Percentiles rank a stretch among this genome's conserved stretches.
Evolutionary conservation across 2,888 invertebrate genomes (phyloP).

Genomic region (Limnephilus auricula): DNA sequence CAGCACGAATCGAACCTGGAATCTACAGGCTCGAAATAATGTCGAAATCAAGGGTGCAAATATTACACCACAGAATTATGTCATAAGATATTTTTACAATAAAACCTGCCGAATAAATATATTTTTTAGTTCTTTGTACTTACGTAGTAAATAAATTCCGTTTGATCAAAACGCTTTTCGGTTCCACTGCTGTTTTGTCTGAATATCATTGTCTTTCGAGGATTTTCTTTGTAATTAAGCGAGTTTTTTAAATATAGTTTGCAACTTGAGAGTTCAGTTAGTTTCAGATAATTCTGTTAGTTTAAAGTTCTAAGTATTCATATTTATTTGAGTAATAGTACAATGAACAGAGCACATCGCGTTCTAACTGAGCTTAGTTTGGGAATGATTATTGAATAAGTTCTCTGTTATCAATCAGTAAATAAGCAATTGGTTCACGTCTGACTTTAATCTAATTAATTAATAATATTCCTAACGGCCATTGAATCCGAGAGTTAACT

Average conservation of each 20-base stretch:
- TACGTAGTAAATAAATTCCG: slow-evolving; percentile 56
- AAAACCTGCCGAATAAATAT: not conserved
- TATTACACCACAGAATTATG: too few species aligned
- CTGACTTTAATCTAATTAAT: not conserved
- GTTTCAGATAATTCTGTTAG: not conserved
- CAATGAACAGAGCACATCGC: not conserved
- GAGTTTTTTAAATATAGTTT: not conserved
- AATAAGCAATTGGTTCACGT: not conserved
- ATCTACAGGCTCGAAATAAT: too few species aligned
- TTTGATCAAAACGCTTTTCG: slow-evolving; percentile 52
- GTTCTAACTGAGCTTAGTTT: not conserved
- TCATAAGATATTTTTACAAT: not conserved
- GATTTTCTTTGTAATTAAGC: too few species aligned
- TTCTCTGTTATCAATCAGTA: not conserved
- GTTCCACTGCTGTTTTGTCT: slow-evolving; percentile 2
- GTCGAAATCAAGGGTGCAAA: too few species aligned
- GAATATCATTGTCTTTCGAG: slow-evolving; percentile 37
- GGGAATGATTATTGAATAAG: not conserved
- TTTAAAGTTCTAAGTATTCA: not conserved
- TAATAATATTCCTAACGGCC: not conserved
- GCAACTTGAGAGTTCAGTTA: not conserved
- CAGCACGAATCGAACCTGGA: too few species aligned
- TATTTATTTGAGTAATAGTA: not conserved
- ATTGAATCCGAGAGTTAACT: not conserved
- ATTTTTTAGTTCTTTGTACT: slow-evolving; percentile 11